phyloP scores from a whole-genome alignment of 2,888 invertebrate species.

The Phaedon cochleariae region DNA sequence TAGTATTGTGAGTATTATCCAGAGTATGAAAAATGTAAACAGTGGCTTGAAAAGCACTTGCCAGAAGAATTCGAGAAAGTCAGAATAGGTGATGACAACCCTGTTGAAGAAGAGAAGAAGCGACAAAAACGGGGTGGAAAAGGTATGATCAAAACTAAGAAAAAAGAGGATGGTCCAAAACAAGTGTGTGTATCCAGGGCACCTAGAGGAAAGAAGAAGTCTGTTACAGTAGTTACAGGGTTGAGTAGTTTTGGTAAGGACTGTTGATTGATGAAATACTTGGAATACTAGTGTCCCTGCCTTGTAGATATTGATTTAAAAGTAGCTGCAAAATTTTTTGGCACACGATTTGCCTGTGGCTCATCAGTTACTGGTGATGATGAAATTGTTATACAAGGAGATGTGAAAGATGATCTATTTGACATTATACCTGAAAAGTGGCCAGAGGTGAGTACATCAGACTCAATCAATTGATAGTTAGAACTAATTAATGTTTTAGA shows the following conservation, averaged over 20 bases:
- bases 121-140: constrained; percentile 97
- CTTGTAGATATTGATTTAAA: constrained; percentile 92
- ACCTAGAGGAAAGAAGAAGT: constrained; percentile 98
- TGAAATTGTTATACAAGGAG: constrained; percentile 99
- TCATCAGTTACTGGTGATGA: constrained; percentile 98
- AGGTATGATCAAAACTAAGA: constrained; percentile 93
- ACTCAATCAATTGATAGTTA: too few species aligned
- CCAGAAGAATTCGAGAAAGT: constrained; percentile 93
- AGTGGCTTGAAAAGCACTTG: constrained; percentile 94
- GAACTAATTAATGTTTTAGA: too few species aligned
- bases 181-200: constrained; percentile 86
- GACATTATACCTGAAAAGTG: constrained; percentile 99
- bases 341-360: constrained; percentile 98
- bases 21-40: constrained; percentile 96
- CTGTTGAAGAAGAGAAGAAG: constrained; percentile 92
- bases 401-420: constrained; percentile 97
- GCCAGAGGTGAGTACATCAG: constrained; percentile 81
- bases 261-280: neutral
- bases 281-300: neutral
- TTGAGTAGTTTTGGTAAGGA: constrained; percentile 87
- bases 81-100: constrained; percentile 73
- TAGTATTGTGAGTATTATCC: constrained; percentile 99
- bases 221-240: constrained; percentile 96
- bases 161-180: constrained; percentile 90
- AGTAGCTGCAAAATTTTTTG: constrained; percentile 97